Evolutionary conservation across 2,113 vertebrate species (phyloP), one percentile per base, ranked within the genome.

Genomic region (Anolis sagrei): DNA sequence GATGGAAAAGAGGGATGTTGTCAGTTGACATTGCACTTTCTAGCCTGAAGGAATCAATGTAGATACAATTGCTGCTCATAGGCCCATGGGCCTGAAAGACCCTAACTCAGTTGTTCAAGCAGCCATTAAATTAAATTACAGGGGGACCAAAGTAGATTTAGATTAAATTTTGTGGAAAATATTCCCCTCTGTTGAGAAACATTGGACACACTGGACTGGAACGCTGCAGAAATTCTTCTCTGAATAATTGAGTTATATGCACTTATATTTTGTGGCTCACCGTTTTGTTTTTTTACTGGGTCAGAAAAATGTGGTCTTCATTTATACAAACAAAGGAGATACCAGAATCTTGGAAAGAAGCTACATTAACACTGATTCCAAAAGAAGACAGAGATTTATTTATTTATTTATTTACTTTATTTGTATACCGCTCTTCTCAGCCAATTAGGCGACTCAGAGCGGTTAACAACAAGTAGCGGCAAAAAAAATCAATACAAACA

Each of bases 11-110:
- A 62, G 36, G 58, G 39, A 64, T 9, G n/a, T 48, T 44, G 34
- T 54, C 13, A 7, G 54, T 44, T 75, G 70, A 75, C 73, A n/a
- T 14, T 86, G 66, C 81, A 87, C 84, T 34, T 79, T 2, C 86
- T 48, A 44, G 27, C 7, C 83, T 87, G 66, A 93, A 88, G 51
- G 36, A 19, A 3, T 64, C 84, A 49, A 70, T 79, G 82, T 77
- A 77, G 90, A 90, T 89, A 85, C 0, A 78, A 49, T 62, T 34
- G 5, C 84, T 82, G 68, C 36, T 82, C 88, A 76, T 58, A 87
- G 85, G 29, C 49, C 62, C 72, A 58, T 84, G 85, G 81, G 86
- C 90, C 88, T 74, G 32, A 89, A 58, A 79, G 82, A 84, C 62
- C 10, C 10, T 86, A 81, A 75, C 29, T 89, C 72, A 23, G 61